phyloP scores from a whole-genome alignment of 2,888 invertebrate genomes.

The Fabriciana adippe region DNA sequence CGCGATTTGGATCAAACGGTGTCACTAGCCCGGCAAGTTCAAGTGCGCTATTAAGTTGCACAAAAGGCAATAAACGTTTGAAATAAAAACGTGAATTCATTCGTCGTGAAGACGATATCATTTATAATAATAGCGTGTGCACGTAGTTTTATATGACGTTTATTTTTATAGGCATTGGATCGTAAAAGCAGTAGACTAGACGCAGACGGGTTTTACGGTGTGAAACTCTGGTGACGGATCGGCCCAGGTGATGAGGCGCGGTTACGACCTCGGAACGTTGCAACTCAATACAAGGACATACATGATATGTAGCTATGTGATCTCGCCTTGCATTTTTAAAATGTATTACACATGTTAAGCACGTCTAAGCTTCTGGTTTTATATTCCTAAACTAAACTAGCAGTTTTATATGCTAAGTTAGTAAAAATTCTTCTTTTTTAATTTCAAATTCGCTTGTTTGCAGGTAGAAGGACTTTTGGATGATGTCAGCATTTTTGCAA shows the following conservation, averaged over 20 bases:
- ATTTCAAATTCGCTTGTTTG: constrained; percentile 48
- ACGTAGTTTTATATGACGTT: constrained; percentile 61
- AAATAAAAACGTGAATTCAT: constrained; percentile 73
- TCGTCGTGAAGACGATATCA: constrained; percentile 58
- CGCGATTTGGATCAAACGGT: constrained; percentile 77
- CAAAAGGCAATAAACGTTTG: constrained; percentile 74
- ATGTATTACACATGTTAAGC: constrained; percentile 1
- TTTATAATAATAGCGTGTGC: constrained; percentile 60
- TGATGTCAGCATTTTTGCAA: constrained; percentile 28
- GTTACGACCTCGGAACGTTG: constrained; percentile 47
- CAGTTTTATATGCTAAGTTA: not conserved
- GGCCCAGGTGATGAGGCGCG: constrained; percentile 64
- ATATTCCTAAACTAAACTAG: not conserved
- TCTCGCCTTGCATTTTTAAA: constrained; percentile 22
- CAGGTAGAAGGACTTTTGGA: constrained; percentile 56
- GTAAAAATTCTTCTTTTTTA: not conserved
- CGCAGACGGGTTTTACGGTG: constrained; percentile 75
- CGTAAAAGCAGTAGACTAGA: constrained; percentile 78
- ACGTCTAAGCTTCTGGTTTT: constrained; percentile 21
- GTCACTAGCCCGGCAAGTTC: constrained; percentile 79
- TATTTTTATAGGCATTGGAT: constrained; percentile 76
- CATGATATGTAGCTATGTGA: not conserved
- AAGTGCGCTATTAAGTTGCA: constrained; percentile 79
- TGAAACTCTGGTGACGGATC: constrained; percentile 54
- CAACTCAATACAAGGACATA: constrained; percentile 26